These are phyloP conservation scores for Esox masquinongy DNA, from an alignment of 2,797 vertebrate species.

Conservation along the genomic window DNA sequence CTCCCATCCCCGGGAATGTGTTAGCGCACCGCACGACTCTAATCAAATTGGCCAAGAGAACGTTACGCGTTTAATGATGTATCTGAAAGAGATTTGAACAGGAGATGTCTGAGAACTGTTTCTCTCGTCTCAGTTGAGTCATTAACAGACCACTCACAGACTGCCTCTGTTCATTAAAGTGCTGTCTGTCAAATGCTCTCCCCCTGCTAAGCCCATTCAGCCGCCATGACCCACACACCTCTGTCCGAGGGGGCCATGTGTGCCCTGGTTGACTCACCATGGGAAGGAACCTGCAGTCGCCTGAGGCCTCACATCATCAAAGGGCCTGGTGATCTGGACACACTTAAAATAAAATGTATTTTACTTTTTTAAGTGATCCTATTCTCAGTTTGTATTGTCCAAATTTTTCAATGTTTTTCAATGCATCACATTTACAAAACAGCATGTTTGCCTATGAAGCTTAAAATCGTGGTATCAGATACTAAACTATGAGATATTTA, in stretches of 20 bases:
- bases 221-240: constrained; percentile 40
- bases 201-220: constrained; percentile 53
- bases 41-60: constrained; percentile 24
- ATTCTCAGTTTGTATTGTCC: background rate
- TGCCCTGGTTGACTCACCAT: background rate
- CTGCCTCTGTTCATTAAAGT: constrained; percentile 52
- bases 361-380: too few species aligned
- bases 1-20: background rate
- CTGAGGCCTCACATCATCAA: too few species aligned
- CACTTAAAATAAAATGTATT: too few species aligned
- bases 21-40: background rate
- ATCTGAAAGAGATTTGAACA: constrained; percentile 33
- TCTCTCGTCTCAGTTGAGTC: constrained; percentile 40
- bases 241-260: constrained; percentile 48
- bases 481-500: too few species aligned
- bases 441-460: too few species aligned
- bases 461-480: too few species aligned
- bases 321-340: too few species aligned
- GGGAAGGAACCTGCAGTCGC: too few species aligned
- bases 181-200: constrained; percentile 43
- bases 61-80: constrained; percentile 13
- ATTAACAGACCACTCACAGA: constrained; percentile 47
- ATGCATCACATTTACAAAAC: too few species aligned
- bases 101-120: constrained; percentile 33
- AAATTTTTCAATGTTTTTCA: background rate